phyloP scores from a whole-genome alignment of 2,113 vertebrate species.

The Reinhardtius hippoglossoides region DNA sequence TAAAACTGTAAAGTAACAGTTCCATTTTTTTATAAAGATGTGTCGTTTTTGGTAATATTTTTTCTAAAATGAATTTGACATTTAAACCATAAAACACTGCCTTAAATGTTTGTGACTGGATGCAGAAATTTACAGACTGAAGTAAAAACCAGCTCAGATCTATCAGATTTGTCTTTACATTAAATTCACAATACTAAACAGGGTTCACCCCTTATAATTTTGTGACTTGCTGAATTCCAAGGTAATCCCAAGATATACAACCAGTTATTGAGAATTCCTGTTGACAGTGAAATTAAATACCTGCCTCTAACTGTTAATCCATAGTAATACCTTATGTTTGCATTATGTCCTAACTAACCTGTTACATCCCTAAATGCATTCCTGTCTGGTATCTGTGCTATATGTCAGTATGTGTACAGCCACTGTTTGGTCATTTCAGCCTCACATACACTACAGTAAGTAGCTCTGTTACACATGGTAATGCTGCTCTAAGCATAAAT shows the following conservation, averaged over 20 bases:
- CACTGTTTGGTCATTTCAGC: slow-evolving; percentile 24
- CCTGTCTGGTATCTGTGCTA: not conserved
- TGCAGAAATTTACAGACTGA: too few species aligned
- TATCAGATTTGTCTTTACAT: too few species aligned
- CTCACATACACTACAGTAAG: slow-evolving; percentile 31
- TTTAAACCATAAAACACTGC: too few species aligned
- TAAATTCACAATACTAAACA: not conserved
- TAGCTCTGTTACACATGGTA: not conserved
- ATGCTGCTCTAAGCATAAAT: not conserved
- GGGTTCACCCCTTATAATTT: too few species aligned
- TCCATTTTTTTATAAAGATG: too few species aligned
- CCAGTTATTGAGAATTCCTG: not conserved
- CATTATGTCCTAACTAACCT: slow-evolving; percentile 26
- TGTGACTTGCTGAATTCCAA: too few species aligned
- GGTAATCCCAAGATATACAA: too few species aligned
- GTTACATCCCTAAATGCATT: slow-evolving; percentile 5
- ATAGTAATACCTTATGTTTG: not conserved
- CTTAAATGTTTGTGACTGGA: too few species aligned
- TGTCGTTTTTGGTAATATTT: too few species aligned
- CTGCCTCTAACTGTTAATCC: not conserved
- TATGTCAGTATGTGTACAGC: not conserved
- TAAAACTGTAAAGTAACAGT: not conserved
- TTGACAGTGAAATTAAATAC: not conserved
- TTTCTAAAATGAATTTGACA: too few species aligned
- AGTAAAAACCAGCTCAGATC: too few species aligned